Evolutionary conservation across 1,140 invertebrate genomes (phyloP).

Genomic region (Lasioglossum baleicum): DNA sequence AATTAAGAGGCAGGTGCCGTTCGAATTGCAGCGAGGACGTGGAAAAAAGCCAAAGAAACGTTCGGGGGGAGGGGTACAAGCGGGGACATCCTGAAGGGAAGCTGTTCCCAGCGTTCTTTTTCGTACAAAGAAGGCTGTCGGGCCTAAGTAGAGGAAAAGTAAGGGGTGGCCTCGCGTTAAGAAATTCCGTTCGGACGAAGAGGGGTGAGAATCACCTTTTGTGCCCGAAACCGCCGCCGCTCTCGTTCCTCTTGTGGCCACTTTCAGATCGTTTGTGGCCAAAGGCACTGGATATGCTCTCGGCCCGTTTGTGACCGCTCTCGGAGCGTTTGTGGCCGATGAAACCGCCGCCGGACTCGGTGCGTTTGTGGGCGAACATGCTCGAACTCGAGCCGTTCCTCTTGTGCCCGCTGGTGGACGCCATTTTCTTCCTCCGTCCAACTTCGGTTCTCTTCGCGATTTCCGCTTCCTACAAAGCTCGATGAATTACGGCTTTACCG

Average conservation of each 20-base stretch:
- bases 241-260: slow-evolving; percentile 74
- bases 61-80: not conserved
- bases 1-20: no score
- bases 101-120: not conserved
- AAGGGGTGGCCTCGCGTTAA: not conserved
- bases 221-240: slow-evolving; percentile 71
- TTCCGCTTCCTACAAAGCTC: slow-evolving; percentile 20
- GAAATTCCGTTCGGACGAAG: not conserved
- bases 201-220: slow-evolving; percentile 64
- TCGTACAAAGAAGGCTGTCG: not conserved
- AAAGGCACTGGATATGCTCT: slow-evolving; percentile 79
- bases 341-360: slow-evolving; percentile 73
- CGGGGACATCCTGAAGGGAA: not conserved
- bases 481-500: slow-evolving; percentile 41
- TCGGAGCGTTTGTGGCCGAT: slow-evolving; percentile 75
- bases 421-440: slow-evolving; percentile 64
- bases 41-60: no score
- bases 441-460: not conserved
- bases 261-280: slow-evolving; percentile 76
- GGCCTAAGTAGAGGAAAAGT: no score
- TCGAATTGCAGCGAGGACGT: no score
- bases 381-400: slow-evolving; percentile 77
- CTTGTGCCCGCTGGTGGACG: slow-evolving; percentile 74
- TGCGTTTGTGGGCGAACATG: slow-evolving; percentile 74
- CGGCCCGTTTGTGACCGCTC: slow-evolving; percentile 74